Conservation (phyloP, 2,888 invertebrate species). For the Zonitis immaculata region DNA sequence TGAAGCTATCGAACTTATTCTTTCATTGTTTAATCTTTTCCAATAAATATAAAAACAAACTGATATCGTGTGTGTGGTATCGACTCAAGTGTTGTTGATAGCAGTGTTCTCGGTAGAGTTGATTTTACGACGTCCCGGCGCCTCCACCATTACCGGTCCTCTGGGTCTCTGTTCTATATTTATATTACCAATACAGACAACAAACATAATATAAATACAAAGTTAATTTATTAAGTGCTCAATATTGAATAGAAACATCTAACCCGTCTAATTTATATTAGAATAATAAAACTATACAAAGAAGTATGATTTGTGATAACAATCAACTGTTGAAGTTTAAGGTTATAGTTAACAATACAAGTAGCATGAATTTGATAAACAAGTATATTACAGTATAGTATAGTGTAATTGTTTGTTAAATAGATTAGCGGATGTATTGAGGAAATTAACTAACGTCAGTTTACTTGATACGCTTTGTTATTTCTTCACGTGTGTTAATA, state of each 20-base stretch:
- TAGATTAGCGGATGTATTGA: background rate
- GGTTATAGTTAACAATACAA: background rate
- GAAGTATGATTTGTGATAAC: background rate
- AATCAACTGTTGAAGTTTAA: background rate
- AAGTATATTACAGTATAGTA: background rate
- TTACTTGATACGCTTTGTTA: background rate
- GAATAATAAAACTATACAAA: background rate
- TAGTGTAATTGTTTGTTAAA: background rate
- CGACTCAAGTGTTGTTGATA: background rate
- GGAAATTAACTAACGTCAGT: background rate
- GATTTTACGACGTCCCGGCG: conserved; percentile 9
- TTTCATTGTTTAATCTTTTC: too few relatives aligned
- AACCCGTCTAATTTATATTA: too few relatives aligned
- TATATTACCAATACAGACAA: background rate
- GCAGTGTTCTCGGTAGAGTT: conserved; percentile 6
- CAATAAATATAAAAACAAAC: too few relatives aligned
- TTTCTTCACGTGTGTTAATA: background rate
- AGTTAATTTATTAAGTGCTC: background rate
- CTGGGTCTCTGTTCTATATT: background rate
- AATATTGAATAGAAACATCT: background rate
- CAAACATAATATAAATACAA: too few relatives aligned
- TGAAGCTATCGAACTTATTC: too few relatives aligned
- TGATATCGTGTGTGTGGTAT: too few relatives aligned
- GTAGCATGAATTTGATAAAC: background rate
- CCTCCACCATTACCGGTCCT: conserved; percentile 2